Conservation (phyloP, 1,140 invertebrate species). For the Paralvinella palmiformis region DNA sequence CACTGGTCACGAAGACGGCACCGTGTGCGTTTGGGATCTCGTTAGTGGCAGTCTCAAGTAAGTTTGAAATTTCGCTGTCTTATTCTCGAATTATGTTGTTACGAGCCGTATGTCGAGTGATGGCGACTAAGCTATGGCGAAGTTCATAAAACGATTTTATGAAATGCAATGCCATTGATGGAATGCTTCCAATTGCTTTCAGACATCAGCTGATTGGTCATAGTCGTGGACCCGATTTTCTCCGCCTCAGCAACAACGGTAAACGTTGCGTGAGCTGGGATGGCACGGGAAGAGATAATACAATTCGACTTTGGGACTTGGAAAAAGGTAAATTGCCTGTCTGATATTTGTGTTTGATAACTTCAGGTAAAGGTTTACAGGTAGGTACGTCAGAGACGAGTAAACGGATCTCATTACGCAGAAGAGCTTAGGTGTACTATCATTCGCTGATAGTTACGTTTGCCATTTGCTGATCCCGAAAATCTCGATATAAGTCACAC, state of each 20-base stretch:
- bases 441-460: background rate
- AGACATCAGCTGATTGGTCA: conserved; percentile 68
- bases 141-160: background rate
- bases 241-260: conserved; percentile 66
- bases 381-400: background rate
- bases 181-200: conserved; percentile 13
- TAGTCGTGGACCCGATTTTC: conserved; percentile 64
- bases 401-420: background rate
- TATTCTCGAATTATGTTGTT: background rate
- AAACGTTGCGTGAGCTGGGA: conserved; percentile 66
- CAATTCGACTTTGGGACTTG: conserved; percentile 72
- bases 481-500: background rate
- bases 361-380: background rate
- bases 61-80: conserved; percentile 4
- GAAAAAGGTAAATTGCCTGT: conserved; percentile 57
- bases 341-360: background rate
- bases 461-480: background rate
- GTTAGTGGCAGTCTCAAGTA: conserved; percentile 63
- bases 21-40: conserved; percentile 79
- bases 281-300: conserved; percentile 62
- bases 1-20: conserved; percentile 70
- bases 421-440: background rate
- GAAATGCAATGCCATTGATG: background rate
- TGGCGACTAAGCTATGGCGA: background rate
- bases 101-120: background rate